Conservation (phyloP, 2,797 vertebrate genomes). For the Synanceia verrucosa region DNA sequence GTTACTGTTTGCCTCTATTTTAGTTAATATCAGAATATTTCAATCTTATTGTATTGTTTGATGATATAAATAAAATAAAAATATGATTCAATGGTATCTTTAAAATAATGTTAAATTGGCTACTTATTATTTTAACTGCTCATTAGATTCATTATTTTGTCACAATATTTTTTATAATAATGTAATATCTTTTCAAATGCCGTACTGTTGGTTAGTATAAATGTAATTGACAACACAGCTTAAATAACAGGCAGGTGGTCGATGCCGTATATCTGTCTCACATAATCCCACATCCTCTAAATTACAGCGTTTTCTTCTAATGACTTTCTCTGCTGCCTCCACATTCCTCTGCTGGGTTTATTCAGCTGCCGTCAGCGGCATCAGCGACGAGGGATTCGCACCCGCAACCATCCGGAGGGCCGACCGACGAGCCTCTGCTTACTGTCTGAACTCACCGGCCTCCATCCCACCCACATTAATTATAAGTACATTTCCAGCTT, state of each 20-base stretch:
- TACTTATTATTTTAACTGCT: neutral
- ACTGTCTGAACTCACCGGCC: slow-evolving; percentile 51
- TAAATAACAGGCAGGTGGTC: neutral
- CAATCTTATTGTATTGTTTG: no score
- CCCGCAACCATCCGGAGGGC: slow-evolving; percentile 58
- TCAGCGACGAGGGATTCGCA: slow-evolving; percentile 62
- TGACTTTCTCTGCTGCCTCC: slow-evolving; percentile 26
- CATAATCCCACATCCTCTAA: slow-evolving; percentile 18
- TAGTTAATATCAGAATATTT: no score
- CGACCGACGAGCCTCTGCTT: slow-evolving; percentile 44
- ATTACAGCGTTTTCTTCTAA: neutral
- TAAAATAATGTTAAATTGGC: neutral
- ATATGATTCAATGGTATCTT: neutral
- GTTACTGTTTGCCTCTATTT: no score
- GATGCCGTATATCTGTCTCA: neutral
- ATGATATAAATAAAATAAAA: neutral
- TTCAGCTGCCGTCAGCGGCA: slow-evolving; percentile 57
- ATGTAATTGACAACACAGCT: neutral
- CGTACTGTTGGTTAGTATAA: neutral
- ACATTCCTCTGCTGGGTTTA: slow-evolving; percentile 57
- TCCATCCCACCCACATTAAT: slow-evolving; percentile 48
- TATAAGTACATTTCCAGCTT: slow-evolving; percentile 72
- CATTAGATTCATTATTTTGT: neutral
- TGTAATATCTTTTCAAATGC: neutral
- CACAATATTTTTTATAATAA: neutral